Evolutionary conservation across 2,888 invertebrate species (phyloP).

Genomic region (Vandiemenella viatica): DNA sequence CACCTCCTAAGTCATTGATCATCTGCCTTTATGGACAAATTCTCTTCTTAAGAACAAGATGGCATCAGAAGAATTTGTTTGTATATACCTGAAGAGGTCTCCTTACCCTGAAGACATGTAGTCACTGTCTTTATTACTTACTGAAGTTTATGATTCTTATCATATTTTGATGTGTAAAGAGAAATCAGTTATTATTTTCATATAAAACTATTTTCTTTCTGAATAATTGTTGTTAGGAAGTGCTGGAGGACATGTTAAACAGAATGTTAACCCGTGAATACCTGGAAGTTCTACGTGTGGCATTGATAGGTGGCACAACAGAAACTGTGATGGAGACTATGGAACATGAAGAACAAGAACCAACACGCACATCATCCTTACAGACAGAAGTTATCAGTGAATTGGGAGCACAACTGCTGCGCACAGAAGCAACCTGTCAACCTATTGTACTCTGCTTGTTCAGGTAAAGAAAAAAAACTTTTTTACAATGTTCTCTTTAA

Average conservation of each 20-base stretch:
- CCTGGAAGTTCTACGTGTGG: constrained; percentile 64
- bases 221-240: constrained; percentile 37
- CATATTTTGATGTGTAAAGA: no score
- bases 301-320: constrained; percentile 50
- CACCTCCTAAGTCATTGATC: no score
- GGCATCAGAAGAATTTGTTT: no score
- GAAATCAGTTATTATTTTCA: no score
- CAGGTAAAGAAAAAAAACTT: constrained; percentile 26
- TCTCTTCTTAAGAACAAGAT: no score
- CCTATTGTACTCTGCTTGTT: constrained; percentile 46
- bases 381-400: constrained; percentile 64
- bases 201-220: no score
- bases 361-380: constrained; percentile 5
- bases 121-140: no score
- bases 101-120: no score
- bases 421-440: constrained; percentile 46
- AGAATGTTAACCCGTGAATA: constrained; percentile 77
- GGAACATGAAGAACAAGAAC: constrained; percentile 47
- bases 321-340: constrained; percentile 36
- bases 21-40: no score
- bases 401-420: constrained; percentile 57
- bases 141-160: no score
- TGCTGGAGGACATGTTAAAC: constrained; percentile 72
- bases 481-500: constrained; percentile 5
- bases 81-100: no score